These are phyloP conservation scores for Anser brachyrhynchus DNA, from an alignment of 2,113 vertebrate species.

Conservation along the genomic window DNA sequence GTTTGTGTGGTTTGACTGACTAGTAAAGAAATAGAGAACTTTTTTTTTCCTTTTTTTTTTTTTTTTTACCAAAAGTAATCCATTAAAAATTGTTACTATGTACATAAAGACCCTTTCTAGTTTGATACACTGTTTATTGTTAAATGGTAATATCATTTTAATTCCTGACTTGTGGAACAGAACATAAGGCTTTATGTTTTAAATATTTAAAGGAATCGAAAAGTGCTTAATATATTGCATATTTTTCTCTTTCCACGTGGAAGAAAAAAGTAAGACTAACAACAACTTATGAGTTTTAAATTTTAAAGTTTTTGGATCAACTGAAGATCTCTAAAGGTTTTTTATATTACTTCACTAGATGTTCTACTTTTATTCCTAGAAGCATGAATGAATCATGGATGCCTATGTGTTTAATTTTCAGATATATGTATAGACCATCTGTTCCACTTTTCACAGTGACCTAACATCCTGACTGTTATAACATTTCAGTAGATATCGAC, in stretches of 20 bases:
- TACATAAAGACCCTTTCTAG: background rate
- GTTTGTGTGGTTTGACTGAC: background rate
- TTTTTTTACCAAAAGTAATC: background rate
- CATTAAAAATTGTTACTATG: background rate
- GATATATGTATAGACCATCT: background rate
- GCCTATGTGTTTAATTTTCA: background rate
- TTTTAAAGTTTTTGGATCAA: background rate
- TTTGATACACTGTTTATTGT: accelerated
- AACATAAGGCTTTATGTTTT: background rate
- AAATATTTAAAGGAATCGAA: background rate
- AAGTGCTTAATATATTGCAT: background rate
- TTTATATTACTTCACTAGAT: background rate
- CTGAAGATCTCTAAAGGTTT: background rate
- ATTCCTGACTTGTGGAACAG: background rate
- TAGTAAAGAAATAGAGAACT: background rate
- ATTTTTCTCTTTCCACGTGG: background rate
- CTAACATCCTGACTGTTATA: background rate
- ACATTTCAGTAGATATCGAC: background rate
- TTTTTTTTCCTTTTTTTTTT: background rate
- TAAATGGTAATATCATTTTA: background rate
- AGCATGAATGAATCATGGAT: background rate
- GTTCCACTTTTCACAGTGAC: background rate
- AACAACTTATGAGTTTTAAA: background rate
- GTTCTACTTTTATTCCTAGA: background rate
- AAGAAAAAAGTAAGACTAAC: background rate